These are phyloP conservation scores for Synanthedon formicaeformis DNA, from an alignment of 2,888 invertebrate genomes.

Conservation along the genomic window DNA sequence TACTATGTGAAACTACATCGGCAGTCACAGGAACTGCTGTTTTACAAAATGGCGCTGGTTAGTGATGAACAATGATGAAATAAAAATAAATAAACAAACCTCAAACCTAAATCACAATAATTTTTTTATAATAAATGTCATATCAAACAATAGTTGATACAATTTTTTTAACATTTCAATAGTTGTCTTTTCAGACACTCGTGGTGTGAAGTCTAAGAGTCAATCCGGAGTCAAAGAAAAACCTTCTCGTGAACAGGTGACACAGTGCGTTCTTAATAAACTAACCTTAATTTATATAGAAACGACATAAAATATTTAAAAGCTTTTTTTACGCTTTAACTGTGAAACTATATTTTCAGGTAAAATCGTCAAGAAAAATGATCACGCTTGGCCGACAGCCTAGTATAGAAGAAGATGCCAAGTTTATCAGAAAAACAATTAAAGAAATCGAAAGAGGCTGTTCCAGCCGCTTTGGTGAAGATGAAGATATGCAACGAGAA, in stretches of 20 bases:
- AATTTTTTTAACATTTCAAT: slow-evolving; percentile 7
- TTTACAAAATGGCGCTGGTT: slow-evolving; percentile 48
- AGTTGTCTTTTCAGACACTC: slow-evolving; percentile 40
- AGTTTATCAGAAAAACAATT: slow-evolving; percentile 58
- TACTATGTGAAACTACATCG: slow-evolving; percentile 52
- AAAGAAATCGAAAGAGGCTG: slow-evolving; percentile 62
- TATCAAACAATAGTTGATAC: slow-evolving; percentile 2
- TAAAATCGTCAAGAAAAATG: slow-evolving; percentile 20
- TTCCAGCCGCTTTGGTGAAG: slow-evolving; percentile 34
- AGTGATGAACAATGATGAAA: slow-evolving; percentile 6
- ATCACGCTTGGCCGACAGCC: slow-evolving; percentile 43
- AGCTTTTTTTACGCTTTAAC: background rate
- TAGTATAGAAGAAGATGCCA: slow-evolving; percentile 61
- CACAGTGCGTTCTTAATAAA: slow-evolving; percentile 9
- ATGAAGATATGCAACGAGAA: background rate
- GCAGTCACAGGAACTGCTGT: slow-evolving; percentile 60
- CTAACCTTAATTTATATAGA: background rate
- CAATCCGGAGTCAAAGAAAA: slow-evolving; percentile 31
- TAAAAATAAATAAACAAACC: background rate
- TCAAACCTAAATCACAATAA: background rate
- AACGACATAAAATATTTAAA: background rate
- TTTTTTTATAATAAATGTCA: slow-evolving; percentile 1
- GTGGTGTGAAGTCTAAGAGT: slow-evolving; percentile 29
- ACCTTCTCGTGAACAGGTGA: slow-evolving; percentile 47
- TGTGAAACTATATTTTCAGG: background rate